Evolutionary conservation across 1,140 invertebrate genomes (phyloP).

Genomic region (Procambarus clarkii): DNA sequence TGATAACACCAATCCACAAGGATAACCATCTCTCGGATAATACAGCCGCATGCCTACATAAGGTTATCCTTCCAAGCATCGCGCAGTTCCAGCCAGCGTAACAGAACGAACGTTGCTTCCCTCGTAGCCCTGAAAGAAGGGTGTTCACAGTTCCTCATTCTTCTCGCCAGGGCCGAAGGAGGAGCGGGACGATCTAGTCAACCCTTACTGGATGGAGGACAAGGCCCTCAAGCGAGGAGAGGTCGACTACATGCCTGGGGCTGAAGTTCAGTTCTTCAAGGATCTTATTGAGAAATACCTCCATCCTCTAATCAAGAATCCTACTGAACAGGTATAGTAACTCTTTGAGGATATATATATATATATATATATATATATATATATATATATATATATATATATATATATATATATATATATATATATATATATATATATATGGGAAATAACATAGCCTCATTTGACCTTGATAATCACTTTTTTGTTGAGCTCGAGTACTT

Average conservation of each 20-base stretch:
- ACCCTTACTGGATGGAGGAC: conserved; percentile 97
- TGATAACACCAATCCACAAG: too few relatives aligned
- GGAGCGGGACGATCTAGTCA: conserved; percentile 88
- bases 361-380: conserved; percentile 32
- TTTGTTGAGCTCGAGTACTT: too few relatives aligned
- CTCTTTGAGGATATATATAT: not conserved
- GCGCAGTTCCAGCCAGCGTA: too few relatives aligned
- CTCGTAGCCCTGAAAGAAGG: too few relatives aligned
- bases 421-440: conserved; percentile 31
- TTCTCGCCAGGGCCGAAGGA: conserved; percentile 77
- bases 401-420: conserved; percentile 42
- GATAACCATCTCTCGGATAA: too few relatives aligned
- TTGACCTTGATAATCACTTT: too few relatives aligned
- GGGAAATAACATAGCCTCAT: not conserved
- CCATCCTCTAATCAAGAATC: conserved; percentile 94
- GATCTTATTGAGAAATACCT: conserved; percentile 95
- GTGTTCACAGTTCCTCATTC: not conserved
- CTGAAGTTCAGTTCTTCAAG: conserved; percentile 94
- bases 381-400: conserved; percentile 40
- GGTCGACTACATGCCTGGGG: conserved; percentile 88
- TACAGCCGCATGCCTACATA: too few relatives aligned
- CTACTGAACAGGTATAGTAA: conserved; percentile 89
- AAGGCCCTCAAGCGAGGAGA: conserved; percentile 91
- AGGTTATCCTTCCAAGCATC: too few relatives aligned
- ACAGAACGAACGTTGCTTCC: too few relatives aligned